These are phyloP conservation scores for Miniopterus natalensis DNA, from an alignment of 2,113 vertebrate species.

Conservation along the genomic window DNA sequence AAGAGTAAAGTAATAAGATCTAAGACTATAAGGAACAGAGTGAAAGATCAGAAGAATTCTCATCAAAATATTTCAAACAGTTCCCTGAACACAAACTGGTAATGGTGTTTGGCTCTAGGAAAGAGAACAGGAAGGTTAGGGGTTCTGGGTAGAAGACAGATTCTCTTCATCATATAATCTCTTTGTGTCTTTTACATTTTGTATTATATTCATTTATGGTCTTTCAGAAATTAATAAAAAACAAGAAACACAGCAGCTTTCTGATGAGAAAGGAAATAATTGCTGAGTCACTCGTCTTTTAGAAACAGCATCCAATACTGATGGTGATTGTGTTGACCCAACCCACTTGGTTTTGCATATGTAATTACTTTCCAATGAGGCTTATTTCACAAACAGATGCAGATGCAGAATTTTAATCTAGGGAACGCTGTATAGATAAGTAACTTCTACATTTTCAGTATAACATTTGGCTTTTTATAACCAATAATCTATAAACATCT, in stretches of 20 bases:
- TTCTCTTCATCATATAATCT: neutral
- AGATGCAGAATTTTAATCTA: conserved; percentile 37
- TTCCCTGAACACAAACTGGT: neutral
- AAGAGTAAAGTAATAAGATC: neutral
- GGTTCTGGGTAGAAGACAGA: neutral
- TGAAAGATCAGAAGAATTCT: neutral
- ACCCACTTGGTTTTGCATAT: conserved; percentile 21
- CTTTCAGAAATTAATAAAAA: conserved; percentile 44
- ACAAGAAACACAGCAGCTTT: neutral
- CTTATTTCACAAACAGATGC: conserved; percentile 56
- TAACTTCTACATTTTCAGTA: conserved; percentile 11
- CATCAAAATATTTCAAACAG: conserved; percentile 18
- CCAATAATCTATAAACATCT: neutral
- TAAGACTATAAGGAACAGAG: neutral
- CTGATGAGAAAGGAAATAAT: neutral
- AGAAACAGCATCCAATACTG: neutral
- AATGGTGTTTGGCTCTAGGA: neutral
- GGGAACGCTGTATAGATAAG: conserved; percentile 42
- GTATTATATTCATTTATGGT: neutral
- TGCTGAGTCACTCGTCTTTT: conserved; percentile 22
- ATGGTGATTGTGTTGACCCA: neutral
- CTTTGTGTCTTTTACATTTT: conserved; percentile 37
- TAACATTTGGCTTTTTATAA: conserved; percentile 12
- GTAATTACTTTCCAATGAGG: conserved; percentile 41
- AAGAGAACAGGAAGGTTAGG: neutral